Evolutionary conservation across 1,140 invertebrate genomes (phyloP).

Genomic region (Drosophila nasuta): DNA sequence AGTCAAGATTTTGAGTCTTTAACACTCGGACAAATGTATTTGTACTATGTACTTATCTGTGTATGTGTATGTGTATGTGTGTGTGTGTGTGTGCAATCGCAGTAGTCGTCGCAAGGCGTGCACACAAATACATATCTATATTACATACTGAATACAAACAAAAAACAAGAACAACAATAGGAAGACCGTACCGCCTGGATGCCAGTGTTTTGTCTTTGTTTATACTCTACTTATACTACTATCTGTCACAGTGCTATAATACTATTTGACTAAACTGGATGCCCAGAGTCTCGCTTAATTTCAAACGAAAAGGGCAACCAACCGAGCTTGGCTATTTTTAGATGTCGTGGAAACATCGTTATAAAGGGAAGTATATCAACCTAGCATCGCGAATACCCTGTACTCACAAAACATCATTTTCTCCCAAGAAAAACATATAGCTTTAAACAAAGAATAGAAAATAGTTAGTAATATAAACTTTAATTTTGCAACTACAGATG

Average conservation of each 20-base stretch:
- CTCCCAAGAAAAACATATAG: too few relatives aligned
- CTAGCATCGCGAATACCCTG: too few relatives aligned
- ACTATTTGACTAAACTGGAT: constrained; percentile 11
- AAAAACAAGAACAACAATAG: constrained; percentile 18
- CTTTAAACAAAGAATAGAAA: too few relatives aligned
- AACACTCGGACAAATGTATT: constrained; percentile 17
- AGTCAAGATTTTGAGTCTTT: constrained; percentile 35
- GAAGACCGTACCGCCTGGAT: constrained; percentile 19
- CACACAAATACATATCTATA: constrained; percentile 7
- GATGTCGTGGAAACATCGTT: too few relatives aligned
- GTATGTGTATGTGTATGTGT: constrained; percentile 2
- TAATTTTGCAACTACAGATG: too few relatives aligned
- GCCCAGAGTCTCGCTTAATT: neutral
- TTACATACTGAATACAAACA: constrained; percentile 2
- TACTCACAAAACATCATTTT: too few relatives aligned
- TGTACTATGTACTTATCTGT: neutral
- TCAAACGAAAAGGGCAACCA: neutral
- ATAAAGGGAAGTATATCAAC: too few relatives aligned
- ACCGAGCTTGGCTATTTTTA: too few relatives aligned
- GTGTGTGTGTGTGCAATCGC: neutral
- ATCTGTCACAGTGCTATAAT: constrained; percentile 3
- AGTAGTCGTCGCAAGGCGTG: neutral
- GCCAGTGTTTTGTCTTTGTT: constrained; percentile 38
- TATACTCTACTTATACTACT: constrained; percentile 31
- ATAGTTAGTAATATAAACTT: too few relatives aligned